These are phyloP conservation scores for Philypnodon macrostomus DNA, from an alignment of 2,797 vertebrate species.

Conservation along the genomic window DNA sequence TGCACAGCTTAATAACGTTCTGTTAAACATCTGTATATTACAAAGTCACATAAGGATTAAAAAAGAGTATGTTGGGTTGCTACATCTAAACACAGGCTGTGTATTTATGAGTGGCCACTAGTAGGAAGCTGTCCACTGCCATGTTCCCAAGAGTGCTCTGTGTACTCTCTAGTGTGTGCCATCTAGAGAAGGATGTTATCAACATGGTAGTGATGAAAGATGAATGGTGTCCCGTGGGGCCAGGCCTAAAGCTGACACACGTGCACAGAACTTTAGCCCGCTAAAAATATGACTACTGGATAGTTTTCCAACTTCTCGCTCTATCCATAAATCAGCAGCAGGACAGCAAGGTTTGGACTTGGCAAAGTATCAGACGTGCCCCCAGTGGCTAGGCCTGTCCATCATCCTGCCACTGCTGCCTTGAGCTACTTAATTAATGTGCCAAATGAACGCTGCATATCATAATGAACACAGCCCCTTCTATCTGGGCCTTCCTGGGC, in stretches of 20 bases:
- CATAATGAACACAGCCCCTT: conserved; percentile 73
- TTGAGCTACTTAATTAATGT: conserved; percentile 78
- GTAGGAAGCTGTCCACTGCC: conserved; percentile 62
- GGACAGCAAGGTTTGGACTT: conserved; percentile 61
- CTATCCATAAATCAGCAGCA: conserved; percentile 72
- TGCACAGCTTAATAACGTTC: conserved; percentile 77
- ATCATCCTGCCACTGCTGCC: conserved; percentile 69
- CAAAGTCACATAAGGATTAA: conserved; percentile 71
- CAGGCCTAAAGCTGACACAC: conserved; percentile 65
- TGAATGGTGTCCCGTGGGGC: conserved; percentile 69
- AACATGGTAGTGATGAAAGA: conserved; percentile 77
- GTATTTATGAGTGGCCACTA: conserved; percentile 75
- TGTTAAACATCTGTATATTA: conserved; percentile 77
- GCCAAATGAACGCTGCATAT: conserved; percentile 75
- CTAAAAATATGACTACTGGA: conserved; percentile 73
- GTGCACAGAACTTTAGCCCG: conserved; percentile 59
- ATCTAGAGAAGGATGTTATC: conserved; percentile 77
- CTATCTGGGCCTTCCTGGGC: conserved; percentile 66
- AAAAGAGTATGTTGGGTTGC: conserved; percentile 42
- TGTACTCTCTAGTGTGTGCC: conserved; percentile 53
- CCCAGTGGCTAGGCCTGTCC: conserved; percentile 72
- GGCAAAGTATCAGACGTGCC: conserved; percentile 70
- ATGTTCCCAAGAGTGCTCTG: conserved; percentile 32
- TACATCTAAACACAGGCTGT: conserved; percentile 72
- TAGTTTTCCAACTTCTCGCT: conserved; percentile 64